These are phyloP conservation scores for Sicus ferrugineus DNA, from an alignment of 2,888 invertebrate genomes.

Conservation along the genomic window DNA sequence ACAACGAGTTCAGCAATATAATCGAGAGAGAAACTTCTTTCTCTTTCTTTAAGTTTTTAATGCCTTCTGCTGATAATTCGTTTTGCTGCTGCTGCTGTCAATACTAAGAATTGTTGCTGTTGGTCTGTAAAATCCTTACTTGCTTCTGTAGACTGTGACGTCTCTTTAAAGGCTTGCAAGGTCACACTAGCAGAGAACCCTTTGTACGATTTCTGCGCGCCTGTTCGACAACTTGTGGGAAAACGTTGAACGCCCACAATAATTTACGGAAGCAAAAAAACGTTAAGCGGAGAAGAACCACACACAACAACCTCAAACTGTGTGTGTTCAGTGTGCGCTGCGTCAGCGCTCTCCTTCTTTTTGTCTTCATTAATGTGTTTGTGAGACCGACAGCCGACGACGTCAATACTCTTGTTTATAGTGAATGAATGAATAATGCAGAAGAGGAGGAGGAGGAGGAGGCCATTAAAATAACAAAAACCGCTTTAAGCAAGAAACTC, in stretches of 20 bases:
- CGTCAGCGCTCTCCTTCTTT: background rate
- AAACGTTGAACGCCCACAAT: conserved; percentile 64
- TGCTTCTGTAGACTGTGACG: background rate
- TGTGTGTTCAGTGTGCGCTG: too few relatives aligned
- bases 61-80: too few relatives aligned
- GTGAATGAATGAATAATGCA: background rate
- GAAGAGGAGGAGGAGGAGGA: background rate
- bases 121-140: background rate
- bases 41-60: background rate
- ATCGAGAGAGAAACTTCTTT: too few relatives aligned
- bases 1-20: too few relatives aligned
- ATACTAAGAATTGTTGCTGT: too few relatives aligned
- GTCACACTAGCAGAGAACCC: background rate
- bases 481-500: too few relatives aligned
- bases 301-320: background rate
- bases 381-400: background rate
- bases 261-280: conserved; percentile 3
- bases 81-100: too few relatives aligned
- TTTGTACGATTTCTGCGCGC: conserved; percentile 44
- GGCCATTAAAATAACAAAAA: too few relatives aligned
- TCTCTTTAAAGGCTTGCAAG: background rate
- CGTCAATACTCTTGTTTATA: background rate
- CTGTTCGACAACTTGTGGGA: conserved; percentile 58
- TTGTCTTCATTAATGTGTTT: background rate
- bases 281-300: background rate